These are phyloP conservation scores for Turritopsis dohrnii DNA, from an alignment of 30 jellyfish, hydroid and myxozoan genomes.

Conservation along the genomic window DNA sequence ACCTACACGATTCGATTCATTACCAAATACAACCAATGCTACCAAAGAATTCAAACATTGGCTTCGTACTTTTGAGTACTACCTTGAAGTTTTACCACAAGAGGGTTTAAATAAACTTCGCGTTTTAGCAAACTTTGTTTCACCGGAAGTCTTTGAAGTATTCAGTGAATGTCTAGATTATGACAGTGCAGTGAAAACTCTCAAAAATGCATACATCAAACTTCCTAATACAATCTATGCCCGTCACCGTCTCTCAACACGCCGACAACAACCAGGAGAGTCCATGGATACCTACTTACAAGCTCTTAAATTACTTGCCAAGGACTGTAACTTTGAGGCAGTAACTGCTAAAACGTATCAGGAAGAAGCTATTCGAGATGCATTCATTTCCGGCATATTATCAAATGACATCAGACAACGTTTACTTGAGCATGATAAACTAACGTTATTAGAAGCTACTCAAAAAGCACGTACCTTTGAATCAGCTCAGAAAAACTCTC, in stretches of 20 bases:
- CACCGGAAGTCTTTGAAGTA: not conserved
- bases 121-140: not conserved
- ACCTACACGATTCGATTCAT: not conserved
- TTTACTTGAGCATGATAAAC: too few species aligned
- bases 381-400: slow-evolving; percentile 45
- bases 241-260: slow-evolving; percentile 24
- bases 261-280: slow-evolving; percentile 24
- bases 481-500: too few species aligned
- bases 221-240: slow-evolving; percentile 30
- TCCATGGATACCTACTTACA: slow-evolving; percentile 29
- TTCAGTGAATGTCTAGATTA: not conserved
- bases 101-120: not conserved
- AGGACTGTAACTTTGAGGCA: slow-evolving; percentile 14
- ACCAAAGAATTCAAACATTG: not conserved
- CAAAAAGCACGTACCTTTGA: too few species aligned
- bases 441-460: too few species aligned
- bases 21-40: not conserved
- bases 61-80: not conserved
- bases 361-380: slow-evolving; percentile 44
- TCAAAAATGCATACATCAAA: slow-evolving; percentile 2
- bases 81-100: not conserved
- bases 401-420: slow-evolving; percentile 44
- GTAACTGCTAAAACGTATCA: slow-evolving; percentile 47
- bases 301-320: slow-evolving; percentile 19
- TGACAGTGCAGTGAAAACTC: not conserved